Conservation (phyloP, 2,797 vertebrate genomes). For the Enteromius argenteus region DNA sequence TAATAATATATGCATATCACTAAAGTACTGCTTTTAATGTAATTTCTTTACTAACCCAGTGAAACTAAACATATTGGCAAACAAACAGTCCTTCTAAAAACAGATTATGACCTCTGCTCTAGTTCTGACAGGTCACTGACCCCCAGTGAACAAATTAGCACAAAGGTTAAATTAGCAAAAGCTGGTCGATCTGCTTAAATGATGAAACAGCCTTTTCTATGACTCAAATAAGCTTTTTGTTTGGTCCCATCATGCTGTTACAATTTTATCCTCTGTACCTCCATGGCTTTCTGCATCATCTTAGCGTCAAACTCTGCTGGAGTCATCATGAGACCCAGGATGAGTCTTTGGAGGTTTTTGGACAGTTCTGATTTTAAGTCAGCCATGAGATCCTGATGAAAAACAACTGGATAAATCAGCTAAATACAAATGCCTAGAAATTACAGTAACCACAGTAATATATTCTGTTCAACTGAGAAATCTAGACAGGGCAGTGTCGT, state of each 20-base stretch:
- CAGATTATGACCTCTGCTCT: neutral
- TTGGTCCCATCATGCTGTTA: neutral
- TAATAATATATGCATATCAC: neutral
- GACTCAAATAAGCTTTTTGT: neutral
- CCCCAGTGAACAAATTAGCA: conserved; percentile 28
- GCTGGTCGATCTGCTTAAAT: neutral
- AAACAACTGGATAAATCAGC: conserved; percentile 10
- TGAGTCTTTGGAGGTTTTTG: conserved; percentile 88
- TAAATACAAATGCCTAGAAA: conserved; percentile 9
- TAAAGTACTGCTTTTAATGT: neutral
- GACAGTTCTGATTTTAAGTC: conserved; percentile 96
- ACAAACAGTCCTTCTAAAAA: conserved; percentile 17
- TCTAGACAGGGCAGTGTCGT: conserved; percentile 56
- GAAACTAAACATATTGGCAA: neutral
- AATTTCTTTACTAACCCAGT: neutral
- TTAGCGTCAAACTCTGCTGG: conserved; percentile 94
- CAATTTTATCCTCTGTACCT: conserved; percentile 75
- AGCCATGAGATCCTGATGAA: conserved; percentile 89
- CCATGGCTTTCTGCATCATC: conserved; percentile 95
- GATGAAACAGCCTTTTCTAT: neutral
- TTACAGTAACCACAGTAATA: neutral
- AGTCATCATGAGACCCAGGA: conserved; percentile 92
- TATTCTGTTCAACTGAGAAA: neutral
- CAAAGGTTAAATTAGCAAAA: neutral
- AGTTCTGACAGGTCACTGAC: conserved; percentile 14